A percentile compares a stretch with the other conserved stretches of the same genome.
phyloP scores from a whole-genome alignment of 2,113 vertebrate genomes.

The Nothocercus nigrocapillus region DNA sequence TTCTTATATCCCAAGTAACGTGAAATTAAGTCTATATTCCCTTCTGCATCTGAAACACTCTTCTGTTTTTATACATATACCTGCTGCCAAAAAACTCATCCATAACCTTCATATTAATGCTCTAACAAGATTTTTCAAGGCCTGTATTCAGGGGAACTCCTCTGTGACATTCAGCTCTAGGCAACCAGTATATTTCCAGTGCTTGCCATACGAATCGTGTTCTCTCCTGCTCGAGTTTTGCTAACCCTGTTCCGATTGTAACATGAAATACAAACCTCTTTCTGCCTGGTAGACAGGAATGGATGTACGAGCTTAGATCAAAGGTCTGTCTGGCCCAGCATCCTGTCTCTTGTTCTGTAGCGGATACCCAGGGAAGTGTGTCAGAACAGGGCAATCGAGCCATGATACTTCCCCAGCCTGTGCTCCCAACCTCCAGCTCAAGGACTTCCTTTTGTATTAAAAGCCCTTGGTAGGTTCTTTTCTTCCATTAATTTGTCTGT shows the following conservation, averaged over 20 bases:
- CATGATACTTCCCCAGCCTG: background rate
- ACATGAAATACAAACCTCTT: background rate
- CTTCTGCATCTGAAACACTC: background rate
- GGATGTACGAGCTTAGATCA: background rate
- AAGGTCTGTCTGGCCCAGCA: background rate
- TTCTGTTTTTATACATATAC: slow-evolving; percentile 18
- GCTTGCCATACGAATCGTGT: background rate
- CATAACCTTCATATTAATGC: background rate
- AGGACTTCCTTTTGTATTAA: slow-evolving; percentile 10
- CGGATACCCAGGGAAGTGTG: background rate
- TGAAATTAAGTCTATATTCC: slow-evolving; percentile 4
- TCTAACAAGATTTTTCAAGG: background rate
- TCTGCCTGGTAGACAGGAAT: slow-evolving; percentile 23
- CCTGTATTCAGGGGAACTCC: background rate
- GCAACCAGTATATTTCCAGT: background rate
- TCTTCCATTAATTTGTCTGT: background rate
- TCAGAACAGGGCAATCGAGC: background rate
- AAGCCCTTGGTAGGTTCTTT: background rate
- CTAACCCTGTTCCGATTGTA: background rate
- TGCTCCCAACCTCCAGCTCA: background rate
- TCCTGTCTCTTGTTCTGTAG: slow-evolving; percentile 13
- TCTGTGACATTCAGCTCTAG: background rate
- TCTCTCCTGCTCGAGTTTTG: background rate
- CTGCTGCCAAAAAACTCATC: background rate
- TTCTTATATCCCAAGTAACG: background rate